Evolutionary conservation across 2,113 vertebrate species (phyloP), one percentile per base, ranked within the genome.

Genomic region (Caranx ignobilis): DNA sequence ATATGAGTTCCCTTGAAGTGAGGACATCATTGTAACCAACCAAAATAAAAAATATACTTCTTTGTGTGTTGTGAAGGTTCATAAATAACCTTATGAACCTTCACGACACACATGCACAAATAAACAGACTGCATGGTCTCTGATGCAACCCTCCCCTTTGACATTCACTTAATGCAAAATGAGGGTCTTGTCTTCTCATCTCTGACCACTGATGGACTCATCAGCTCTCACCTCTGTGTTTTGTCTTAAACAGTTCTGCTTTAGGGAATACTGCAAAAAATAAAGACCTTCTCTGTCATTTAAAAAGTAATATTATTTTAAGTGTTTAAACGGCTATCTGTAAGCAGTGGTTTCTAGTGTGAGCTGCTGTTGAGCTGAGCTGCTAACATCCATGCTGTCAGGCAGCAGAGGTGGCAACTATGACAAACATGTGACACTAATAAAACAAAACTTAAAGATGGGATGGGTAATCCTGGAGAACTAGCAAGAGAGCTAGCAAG

Each of bases 21-120:
- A 69, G 43, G 64, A 52, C 12, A 75, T 8, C 34, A 77, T 21
- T 19, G 57, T 34, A 59, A 68, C 50, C 41, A 50, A 63, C 32
- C 9, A 34, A 81, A 61, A 68, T 26, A 15, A 48, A 48, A 73
- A 61, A 61, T 48, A 1, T 7, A 55, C 18, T n/a, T 71, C 45
- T 68, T 32, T 13, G 66, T 47, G 45, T 16, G 11, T 50, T 68
- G 41, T 43, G 10, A 64, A 52, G 35, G 45, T 48, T 57, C 31
- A 66, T 26, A 65, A 80, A 77, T 59, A 85, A 78, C 31, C 19
- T 26, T 35, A 34, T n/a, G 50, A 60, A 57, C 60, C 61, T 69
- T 79, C 37, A 74, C 48, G 81, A 71, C 77, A 67, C 50, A 79
- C 79, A 82, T 81, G 83, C 72, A 82, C 65, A 90, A 64, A 73